Evolutionary conservation across 2,113 vertebrate species (phyloP).

Genomic region (Chaetorhynchus papuensis): DNA sequence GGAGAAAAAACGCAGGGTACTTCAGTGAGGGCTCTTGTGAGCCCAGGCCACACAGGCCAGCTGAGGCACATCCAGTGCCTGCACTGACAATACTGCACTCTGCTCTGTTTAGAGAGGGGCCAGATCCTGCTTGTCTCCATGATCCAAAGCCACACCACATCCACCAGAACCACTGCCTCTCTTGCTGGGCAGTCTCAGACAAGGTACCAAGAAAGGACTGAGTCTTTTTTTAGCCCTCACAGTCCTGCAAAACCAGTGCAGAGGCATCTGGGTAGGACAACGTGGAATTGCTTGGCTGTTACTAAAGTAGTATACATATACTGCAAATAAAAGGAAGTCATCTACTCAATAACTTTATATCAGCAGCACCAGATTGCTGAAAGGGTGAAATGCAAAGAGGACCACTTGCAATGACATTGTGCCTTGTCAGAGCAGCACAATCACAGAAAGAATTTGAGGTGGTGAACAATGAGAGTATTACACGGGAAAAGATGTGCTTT

Average conservation of each 20-base stretch:
- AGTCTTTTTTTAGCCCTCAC: not conserved
- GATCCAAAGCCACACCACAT: not conserved
- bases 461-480: not conserved
- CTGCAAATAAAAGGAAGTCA: not conserved
- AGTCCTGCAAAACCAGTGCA: not conserved
- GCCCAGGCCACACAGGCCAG: not conserved
- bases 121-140: not conserved
- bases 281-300: not conserved
- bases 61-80: not conserved
- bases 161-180: not conserved
- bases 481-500: constrained; percentile 26
- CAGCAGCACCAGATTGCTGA: not conserved
- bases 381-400: not conserved
- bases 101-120: not conserved
- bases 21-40: not conserved
- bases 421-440: not conserved
- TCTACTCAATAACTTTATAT: not conserved
- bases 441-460: not conserved
- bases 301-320: not conserved
- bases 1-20: not conserved
- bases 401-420: not conserved
- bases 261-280: not conserved
- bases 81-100: not conserved
- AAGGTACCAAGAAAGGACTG: not conserved
- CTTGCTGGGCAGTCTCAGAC: not conserved